Base-by-base conservation (phyloP, 1,140 invertebrate species). In the Pseudomyrmex flavicornis region DNA sequence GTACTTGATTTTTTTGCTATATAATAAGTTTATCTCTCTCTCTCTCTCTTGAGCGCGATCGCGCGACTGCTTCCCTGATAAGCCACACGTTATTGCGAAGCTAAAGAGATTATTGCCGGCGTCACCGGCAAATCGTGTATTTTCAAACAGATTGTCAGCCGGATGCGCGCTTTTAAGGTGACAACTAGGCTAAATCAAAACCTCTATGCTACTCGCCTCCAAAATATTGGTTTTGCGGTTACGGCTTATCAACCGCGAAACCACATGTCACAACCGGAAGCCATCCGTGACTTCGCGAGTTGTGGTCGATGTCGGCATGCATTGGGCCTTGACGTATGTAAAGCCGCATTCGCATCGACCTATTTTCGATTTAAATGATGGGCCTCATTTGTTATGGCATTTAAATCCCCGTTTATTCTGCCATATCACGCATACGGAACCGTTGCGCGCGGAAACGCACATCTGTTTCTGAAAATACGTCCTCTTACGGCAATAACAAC, bases 181-280 rank as follows among this genome's bases (percentile, higher is more conserved):
- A 85, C 83, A 35, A 68, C 85, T 77, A 77, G 83, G 83, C 76
- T 70, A 80, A 80, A 80, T 80, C 76, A 70, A 80, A 80, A 80
- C 17, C 76, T 82, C 70, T 44, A 20, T 17, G 12, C 17, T 63
- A 9, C 61, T 70, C 76, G 76, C 65, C 76, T 70, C 76, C 44
- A 72, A 84, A 66, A 73, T 50, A 69, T 69, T 52, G 48, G 52
- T 84, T 72, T 61, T 10, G 56, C 1, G 52, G 86, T 48, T 68
- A 73, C 22, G 52, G 52, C 63, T 46, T 76, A 88, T 88, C 59
- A 68, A 44, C 50, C 56, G 68, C 52, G 72, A 88, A 77, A 62
- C 63, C 74, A 20, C 82, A 70, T 50, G 85, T 85, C 70, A 50
- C 44, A 70, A 85, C 83, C 86, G 85, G 83, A 69, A 88, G 54